Percentiles rank a stretch among this genome's conserved stretches.
Conservation (phyloP, 2,888 invertebrate species). For the Girardia tigrina region DNA sequence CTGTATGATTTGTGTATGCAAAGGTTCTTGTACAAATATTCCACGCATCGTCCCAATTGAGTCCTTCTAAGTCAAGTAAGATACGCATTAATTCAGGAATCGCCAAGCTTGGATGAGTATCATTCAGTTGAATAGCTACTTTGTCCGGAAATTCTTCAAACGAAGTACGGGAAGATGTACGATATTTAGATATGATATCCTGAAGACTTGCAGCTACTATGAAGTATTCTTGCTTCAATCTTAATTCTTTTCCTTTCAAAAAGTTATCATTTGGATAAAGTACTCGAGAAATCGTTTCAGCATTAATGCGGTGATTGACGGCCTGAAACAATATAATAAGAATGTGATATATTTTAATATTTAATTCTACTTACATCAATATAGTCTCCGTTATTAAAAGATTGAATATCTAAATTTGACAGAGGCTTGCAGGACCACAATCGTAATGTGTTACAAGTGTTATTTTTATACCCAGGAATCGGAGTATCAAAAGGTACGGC, state of each 20-base stretch:
- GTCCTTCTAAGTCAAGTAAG: conserved; percentile 74
- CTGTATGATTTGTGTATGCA: conserved; percentile 98
- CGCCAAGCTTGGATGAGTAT: conserved; percentile 92
- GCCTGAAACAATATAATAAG: too few relatives aligned
- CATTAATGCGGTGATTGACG: conserved; percentile 85
- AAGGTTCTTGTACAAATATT: conserved; percentile 69
- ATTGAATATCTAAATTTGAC: conserved; percentile 40
- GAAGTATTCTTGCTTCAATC: conserved; percentile 96
- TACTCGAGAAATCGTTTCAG: conserved; percentile 92
- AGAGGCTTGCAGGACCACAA: conserved; percentile 96
- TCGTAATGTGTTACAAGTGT: conserved; percentile 87
- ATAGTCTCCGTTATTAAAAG: conserved; percentile 94
- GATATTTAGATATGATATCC: conserved; percentile 85
- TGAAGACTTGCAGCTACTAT: conserved; percentile 90
- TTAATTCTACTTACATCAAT: too few relatives aligned
- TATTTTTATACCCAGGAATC: conserved; percentile 91
- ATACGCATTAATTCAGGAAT: conserved; percentile 92
- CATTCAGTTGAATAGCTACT: conserved; percentile 86
- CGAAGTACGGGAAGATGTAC: conserved; percentile 67
- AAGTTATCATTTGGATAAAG: conserved; percentile 85
- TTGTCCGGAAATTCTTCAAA: conserved; percentile 82
- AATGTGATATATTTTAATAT: too few relatives aligned
- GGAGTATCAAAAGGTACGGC: conserved; percentile 98
- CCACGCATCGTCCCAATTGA: conserved; percentile 85
- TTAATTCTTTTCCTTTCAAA: conserved; percentile 87